Evolutionary conservation across 2,888 invertebrate species (phyloP), one percentile per base, ranked within the genome.

Genomic region (Diaphora mendica): DNA sequence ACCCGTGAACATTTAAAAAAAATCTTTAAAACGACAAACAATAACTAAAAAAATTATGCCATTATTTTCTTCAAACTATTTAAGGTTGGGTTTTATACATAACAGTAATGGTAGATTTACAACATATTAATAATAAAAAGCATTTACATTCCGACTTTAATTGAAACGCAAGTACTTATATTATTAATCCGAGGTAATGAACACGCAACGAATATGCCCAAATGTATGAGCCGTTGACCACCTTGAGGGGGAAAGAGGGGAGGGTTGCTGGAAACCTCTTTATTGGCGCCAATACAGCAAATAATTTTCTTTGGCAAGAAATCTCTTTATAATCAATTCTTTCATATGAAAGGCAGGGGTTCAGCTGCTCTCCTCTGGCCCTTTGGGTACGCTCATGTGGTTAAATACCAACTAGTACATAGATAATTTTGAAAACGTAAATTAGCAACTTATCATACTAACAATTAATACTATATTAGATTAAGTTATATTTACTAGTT

Each of bases 191-290:
- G 48, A 66, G n/a, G 35, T 82, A 74, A 75, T 74, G 66, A 75
- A 5, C 35, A 42, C 44, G 72, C 72, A 55, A 64, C 62, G 68
- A 74, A 74, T 77, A 76, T 79, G 79, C 64, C 23, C 51, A 51
- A 51, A 7, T 23, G 23, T 17, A 51, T 23, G 17, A 48, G 20
- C 20, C 0, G 5, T 48, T 48, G 5, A 48, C 48, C 5, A 20
- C 48, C 17, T 4, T 8, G 15, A 7, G 9, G 23, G 1, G 17
- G 20, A 20, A 0, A 5, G 48, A 48, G 20, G 20, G 23, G n/a
- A n/a, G 23, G 51, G 9, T 23, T 51, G 51, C 23, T 51, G 51
- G 1, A 23, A 51, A 8, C 48, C 7, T 51, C 2, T 51, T 23
- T 2, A 51, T 8, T 51, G 1, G 23, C 2, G 23, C 51, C 8